Evolutionary conservation across 2,888 invertebrate species (phyloP).

Genomic region (Clivina fossor): DNA sequence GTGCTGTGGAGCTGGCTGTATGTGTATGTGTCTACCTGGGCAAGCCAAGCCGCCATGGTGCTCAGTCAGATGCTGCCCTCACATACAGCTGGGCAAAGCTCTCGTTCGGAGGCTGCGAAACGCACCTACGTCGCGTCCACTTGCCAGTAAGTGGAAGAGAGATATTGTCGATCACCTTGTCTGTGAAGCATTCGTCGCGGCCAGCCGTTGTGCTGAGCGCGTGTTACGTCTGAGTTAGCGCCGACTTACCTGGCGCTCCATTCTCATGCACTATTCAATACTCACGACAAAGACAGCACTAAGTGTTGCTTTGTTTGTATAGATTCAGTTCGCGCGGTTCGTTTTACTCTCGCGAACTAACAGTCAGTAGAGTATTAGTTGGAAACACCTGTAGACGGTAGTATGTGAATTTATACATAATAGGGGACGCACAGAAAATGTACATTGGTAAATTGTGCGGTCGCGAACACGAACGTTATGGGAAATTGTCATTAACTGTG

Average conservation of each 20-base stretch:
- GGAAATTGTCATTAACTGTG: slow-evolving; percentile 24
- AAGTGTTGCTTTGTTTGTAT: not conserved
- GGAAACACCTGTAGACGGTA: slow-evolving; percentile 56
- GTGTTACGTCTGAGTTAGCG: slow-evolving; percentile 37
- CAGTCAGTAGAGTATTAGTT: slow-evolving; percentile 57
- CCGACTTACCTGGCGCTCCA: slow-evolving; percentile 47
- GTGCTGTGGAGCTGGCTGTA: too few relatives aligned
- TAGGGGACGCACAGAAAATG: slow-evolving; percentile 22
- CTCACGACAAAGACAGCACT: slow-evolving; percentile 20
- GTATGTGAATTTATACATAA: slow-evolving; percentile 49
- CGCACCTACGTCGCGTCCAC: slow-evolving; percentile 9
- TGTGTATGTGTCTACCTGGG: too few relatives aligned
- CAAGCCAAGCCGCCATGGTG: slow-evolving; percentile 49
- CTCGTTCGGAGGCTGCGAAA: slow-evolving; percentile 6
- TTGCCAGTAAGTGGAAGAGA: not conserved
- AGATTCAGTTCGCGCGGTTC: slow-evolving; percentile 17
- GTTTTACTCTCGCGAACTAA: slow-evolving; percentile 47
- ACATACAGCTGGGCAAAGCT: slow-evolving; percentile 45
- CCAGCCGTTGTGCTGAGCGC: slow-evolving; percentile 25
- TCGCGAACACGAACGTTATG: slow-evolving; percentile 23
- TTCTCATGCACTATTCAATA: slow-evolving; percentile 26
- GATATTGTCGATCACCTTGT: slow-evolving; percentile 13
- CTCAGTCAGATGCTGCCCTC: slow-evolving; percentile 46
- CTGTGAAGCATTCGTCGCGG: slow-evolving; percentile 4
- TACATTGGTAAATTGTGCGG: slow-evolving; percentile 27